These are phyloP conservation scores for Lepidocolaptes lacrymiger DNA, from an alignment of 2,797 vertebrate species.

Conservation along the genomic window DNA sequence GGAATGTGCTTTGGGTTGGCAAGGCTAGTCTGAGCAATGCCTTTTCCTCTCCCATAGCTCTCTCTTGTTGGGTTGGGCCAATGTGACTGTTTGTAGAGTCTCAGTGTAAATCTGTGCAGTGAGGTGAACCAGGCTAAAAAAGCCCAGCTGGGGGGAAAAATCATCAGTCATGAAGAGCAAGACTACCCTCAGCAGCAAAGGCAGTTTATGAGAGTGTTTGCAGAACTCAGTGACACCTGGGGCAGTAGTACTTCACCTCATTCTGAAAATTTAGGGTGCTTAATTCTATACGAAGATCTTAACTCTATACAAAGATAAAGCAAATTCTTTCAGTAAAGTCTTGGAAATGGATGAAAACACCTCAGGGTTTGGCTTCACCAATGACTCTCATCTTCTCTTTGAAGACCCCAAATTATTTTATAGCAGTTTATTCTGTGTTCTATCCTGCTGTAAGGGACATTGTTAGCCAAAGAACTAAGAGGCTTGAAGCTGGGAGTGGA, in stretches of 20 bases:
- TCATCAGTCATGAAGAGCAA: not conserved
- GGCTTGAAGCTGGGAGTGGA: not conserved
- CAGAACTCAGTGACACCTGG: not conserved
- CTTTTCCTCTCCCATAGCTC: not conserved
- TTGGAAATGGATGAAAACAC: not conserved
- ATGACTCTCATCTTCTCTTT: not conserved
- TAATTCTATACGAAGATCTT: not conserved
- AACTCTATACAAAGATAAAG: not conserved
- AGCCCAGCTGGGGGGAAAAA: accelerated
- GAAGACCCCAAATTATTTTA: not conserved
- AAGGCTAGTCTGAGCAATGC: not conserved
- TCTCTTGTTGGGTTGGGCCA: not conserved
- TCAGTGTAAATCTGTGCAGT: not conserved
- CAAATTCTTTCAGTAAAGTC: not conserved
- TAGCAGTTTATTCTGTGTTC: not conserved
- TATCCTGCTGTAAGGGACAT: not conserved
- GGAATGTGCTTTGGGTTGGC: not conserved
- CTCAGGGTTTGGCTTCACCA: not conserved
- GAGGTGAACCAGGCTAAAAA: not conserved
- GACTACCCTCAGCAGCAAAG: not conserved
- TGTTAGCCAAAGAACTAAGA: not conserved
- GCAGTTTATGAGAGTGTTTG: not conserved
- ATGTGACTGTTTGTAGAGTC: not conserved
- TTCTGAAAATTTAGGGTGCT: not conserved
- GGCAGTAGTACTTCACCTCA: not conserved